Percentiles rank a stretch among this genome's conserved stretches.
Conservation (phyloP, 2,113 vertebrate genomes). For the Acanthochromis polyacanthus region DNA sequence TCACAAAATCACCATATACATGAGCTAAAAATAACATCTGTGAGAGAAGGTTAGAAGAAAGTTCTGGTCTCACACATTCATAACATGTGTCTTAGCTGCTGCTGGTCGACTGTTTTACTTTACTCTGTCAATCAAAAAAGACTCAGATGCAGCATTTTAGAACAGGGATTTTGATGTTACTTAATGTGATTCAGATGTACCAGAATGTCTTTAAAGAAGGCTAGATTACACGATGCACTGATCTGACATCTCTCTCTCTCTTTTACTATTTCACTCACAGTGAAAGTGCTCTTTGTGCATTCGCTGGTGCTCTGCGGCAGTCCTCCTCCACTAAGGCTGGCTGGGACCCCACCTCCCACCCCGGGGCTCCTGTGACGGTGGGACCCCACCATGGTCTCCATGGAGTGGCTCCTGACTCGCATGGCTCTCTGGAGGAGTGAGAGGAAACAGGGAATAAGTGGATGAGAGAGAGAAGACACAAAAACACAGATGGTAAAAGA, state of each 20-base stretch:
- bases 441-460: background rate
- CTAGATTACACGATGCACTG: too few species aligned
- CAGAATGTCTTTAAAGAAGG: too few species aligned
- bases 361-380: slow-evolving; percentile 88
- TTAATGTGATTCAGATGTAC: too few species aligned
- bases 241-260: background rate
- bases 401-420: slow-evolving; percentile 97
- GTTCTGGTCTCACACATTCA: too few species aligned
- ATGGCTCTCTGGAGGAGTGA: slow-evolving; percentile 90
- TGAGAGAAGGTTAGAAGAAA: too few species aligned
- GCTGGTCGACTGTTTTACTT: too few species aligned
- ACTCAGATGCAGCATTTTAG: too few species aligned
- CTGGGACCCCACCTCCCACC: slow-evolving; percentile 86
- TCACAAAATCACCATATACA: too few species aligned
- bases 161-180: too few species aligned
- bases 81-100: too few species aligned
- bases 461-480: background rate
- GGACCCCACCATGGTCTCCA: slow-evolving; percentile 97
- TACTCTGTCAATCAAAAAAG: too few species aligned
- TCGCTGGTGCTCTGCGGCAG: slow-evolving; percentile 90
- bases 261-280: slow-evolving; percentile 80
- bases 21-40: too few species aligned
- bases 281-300: slow-evolving; percentile 86
- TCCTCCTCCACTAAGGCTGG: slow-evolving; percentile 93
- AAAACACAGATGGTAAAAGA: background rate